Evolutionary conservation across 2,888 invertebrate genomes (phyloP), one percentile per base, ranked within the genome.

Genomic region (Lysandra bellargus): DNA sequence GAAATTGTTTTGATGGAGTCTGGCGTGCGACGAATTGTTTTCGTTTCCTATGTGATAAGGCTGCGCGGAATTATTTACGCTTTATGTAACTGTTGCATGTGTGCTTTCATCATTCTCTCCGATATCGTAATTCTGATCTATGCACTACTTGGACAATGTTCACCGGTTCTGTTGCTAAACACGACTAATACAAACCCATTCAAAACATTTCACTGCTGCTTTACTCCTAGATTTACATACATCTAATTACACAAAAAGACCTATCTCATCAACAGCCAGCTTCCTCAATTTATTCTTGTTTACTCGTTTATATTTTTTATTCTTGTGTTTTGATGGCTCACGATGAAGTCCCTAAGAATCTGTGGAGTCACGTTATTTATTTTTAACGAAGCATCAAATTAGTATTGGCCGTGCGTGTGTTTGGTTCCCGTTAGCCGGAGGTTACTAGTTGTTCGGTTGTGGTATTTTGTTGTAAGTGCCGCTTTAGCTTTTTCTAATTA

Each of bases 351-450:
- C 7, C 61, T 60, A n/a, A 61, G 79, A 81, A 78, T 78, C 79
- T 81, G 82, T 82, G 82, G 80, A 81, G 82, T 82, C 82, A 84
- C 83, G 83, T 84, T 84, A 83, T 83, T 75, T 79, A 64, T 79
- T 82, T 80, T 81, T 82, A 81, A 80, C 81, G 82, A 82, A 80
- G 79, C 80, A 82, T 81, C 82, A 80, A 83, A 83, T 84, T 82
- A 79, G 82, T 83, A 85, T 82, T 83, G 80, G 81, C 80, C 80
- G 82, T 82, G 83, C 84, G 84, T 83, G 64, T 23, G 33, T 79
- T 81, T 79, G 78, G 82, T 80, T 83, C 82, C 86, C 85, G 86
- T 85, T 86, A 85, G 82, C 80, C 83, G 83, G 83, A 84, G 82
- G 81, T 81, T 60, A 44, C 44, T 44, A 74, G 74, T 74, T 64